These are phyloP conservation scores for Melangyna quadrimaculata DNA, from an alignment of 2,888 invertebrate genomes.

Conservation along the genomic window DNA sequence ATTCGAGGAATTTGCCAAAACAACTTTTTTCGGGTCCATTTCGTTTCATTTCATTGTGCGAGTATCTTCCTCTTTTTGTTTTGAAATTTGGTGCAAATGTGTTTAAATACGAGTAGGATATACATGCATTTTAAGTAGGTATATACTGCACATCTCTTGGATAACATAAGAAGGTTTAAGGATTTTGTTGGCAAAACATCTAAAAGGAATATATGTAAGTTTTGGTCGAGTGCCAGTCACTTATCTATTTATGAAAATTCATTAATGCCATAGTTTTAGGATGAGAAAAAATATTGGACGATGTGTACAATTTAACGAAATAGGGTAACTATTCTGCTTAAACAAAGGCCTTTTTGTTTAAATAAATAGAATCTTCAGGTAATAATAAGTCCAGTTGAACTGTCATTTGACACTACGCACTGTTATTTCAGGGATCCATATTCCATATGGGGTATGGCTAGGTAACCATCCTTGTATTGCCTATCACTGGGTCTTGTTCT, in stretches of 20 bases:
- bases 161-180: slow-evolving; percentile 53
- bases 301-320: too few relatives aligned
- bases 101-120: slow-evolving; percentile 13
- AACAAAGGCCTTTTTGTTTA: too few relatives aligned
- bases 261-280: too few relatives aligned
- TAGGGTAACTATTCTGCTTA: too few relatives aligned
- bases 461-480: too few relatives aligned
- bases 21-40: not conserved
- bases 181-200: slow-evolving; percentile 67
- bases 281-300: too few relatives aligned
- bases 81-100: slow-evolving; percentile 26
- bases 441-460: too few relatives aligned
- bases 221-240: not conserved
- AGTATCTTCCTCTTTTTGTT: not conserved
- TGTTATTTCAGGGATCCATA: too few relatives aligned
- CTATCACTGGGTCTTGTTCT: too few relatives aligned
- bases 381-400: too few relatives aligned
- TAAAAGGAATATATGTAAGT: slow-evolving; percentile 7
- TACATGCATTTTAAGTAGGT: slow-evolving; percentile 7
- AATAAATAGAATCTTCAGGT: too few relatives aligned
- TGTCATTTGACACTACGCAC: too few relatives aligned
- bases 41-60: slow-evolving; percentile 31
- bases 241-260: not conserved
- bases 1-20: slow-evolving; percentile 24
- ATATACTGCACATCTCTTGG: not conserved